These are phyloP conservation scores for Leptoteleia sp. DNA, from an alignment of 1,140 invertebrate genomes.

Conservation along the genomic window DNA sequence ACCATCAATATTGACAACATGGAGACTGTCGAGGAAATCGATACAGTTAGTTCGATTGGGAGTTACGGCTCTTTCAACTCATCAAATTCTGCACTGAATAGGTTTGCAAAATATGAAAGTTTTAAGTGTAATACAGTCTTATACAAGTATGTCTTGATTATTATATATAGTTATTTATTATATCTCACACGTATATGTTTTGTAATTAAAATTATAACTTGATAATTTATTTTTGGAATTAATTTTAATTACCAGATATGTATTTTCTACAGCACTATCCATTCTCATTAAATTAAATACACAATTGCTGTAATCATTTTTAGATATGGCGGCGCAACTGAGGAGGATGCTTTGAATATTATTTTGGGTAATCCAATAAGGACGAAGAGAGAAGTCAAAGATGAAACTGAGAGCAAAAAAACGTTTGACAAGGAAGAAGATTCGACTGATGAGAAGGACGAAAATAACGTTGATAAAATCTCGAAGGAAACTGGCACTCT, in stretches of 20 bases:
- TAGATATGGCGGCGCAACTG: constrained; percentile 72
- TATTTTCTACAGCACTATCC: too few species aligned
- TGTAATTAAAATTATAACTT: too few species aligned
- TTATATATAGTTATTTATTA: too few species aligned
- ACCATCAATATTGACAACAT: constrained; percentile 82
- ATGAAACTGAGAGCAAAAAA: neutral
- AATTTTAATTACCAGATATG: too few species aligned
- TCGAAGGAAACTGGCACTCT: neutral
- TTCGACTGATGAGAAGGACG: neutral
- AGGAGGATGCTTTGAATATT: constrained; percentile 42
- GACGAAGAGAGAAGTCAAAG: constrained; percentile 19
- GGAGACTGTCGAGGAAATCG: constrained; percentile 71
- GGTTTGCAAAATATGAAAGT: constrained; percentile 81
- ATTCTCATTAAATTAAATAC: too few species aligned
- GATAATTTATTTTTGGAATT: too few species aligned
- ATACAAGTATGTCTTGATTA: too few species aligned
- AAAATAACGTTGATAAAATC: constrained; percentile 7
- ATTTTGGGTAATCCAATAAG: constrained; percentile 37
- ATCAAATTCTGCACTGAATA: constrained; percentile 73
- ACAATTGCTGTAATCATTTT: neutral
- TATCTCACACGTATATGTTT: too few species aligned
- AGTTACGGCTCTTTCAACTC: constrained; percentile 76
- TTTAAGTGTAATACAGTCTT: constrained; percentile 70
- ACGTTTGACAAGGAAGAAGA: neutral
- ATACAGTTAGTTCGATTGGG: constrained; percentile 76